Evolutionary conservation across 2,797 vertebrate genomes (phyloP).

Genomic region (Taenioides sp.): DNA sequence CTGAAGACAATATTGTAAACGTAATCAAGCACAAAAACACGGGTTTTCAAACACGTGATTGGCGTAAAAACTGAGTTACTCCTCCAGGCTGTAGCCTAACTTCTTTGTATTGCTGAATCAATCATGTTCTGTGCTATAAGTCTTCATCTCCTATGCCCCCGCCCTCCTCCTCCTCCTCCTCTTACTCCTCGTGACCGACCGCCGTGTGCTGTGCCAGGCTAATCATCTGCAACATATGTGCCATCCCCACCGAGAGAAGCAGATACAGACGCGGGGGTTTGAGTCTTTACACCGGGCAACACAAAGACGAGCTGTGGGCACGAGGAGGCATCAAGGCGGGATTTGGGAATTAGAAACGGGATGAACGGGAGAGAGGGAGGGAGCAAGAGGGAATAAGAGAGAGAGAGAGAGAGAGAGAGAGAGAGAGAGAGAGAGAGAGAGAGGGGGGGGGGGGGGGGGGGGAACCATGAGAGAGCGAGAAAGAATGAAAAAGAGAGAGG

Average conservation of each 20-base stretch:
- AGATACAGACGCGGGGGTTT: constrained; percentile 15
- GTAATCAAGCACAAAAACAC: background rate
- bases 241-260: constrained; percentile 25
- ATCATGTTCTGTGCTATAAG: background rate
- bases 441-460: background rate
- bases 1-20: background rate
- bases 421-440: constrained; percentile 1
- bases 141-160: constrained; percentile 22
- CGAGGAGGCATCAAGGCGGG: constrained; percentile 29
- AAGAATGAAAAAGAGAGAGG: constrained; percentile 15
- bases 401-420: constrained; percentile 2
- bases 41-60: background rate
- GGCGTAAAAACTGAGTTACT: background rate
- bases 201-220: constrained; percentile 53
- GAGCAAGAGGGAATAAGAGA: too few species aligned
- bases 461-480: too few species aligned
- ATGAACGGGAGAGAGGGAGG: background rate
- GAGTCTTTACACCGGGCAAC: constrained; percentile 31
- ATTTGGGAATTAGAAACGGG: constrained; percentile 41
- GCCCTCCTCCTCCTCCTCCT: constrained; percentile 27
- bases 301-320: constrained; percentile 16
- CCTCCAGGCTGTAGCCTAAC: background rate
- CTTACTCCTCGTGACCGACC: constrained; percentile 31
- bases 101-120: background rate
- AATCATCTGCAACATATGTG: constrained; percentile 59